Base-by-base conservation (phyloP, 2,113 vertebrate genomes). In the Rhegmatorhina hoffmannsi region DNA sequence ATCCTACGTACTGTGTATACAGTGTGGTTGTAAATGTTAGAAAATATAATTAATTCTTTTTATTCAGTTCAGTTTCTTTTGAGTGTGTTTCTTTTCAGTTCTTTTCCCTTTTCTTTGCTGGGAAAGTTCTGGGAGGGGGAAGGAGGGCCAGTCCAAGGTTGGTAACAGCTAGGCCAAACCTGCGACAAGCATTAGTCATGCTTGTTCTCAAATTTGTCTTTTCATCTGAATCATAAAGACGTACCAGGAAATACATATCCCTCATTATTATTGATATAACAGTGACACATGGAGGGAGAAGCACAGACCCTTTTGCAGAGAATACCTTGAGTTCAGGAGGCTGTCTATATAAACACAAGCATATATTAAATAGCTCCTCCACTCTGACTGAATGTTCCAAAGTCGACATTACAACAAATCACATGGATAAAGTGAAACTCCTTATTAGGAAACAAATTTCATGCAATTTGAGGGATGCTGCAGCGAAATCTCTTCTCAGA, bases 361-460 rank as follows among this genome's bases (percentile, higher is more conserved):
- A 19, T n/a, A 7, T 38, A 33, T 67, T 23, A 43, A 72, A 50
- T 72, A 84, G 16, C 14, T 70, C 7, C 10, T 6, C 4, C 4
- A 5, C 20, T 34, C n/a, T 3, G 6, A 59, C 0, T 56, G 11
- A 29, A 40, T 36, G 13, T 26, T 66, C 25, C 14, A 23, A 76
- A 78, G 13, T 24, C 0, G 0, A 25, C 24, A 59, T 74, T 36
- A 12, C 36, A 85, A 29, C 0, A 29, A 73, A 72, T 55, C 28
- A 34, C 7, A 5, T 8, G 5, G 19, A 56, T 44, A 47, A 76
- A 73, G 3, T 26, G 24, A 91, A 84, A 64, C 2, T 85, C 82
- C 59, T 63, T 8, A 44, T 75, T 53, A 82, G n/a, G 34, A 87
- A 92, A 66, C 3, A 64, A 64, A 84, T 60, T 60, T 34, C 19